phyloP scores from a whole-genome alignment of 2,113 vertebrate species.

The Hippocampus mohnikei region DNA sequence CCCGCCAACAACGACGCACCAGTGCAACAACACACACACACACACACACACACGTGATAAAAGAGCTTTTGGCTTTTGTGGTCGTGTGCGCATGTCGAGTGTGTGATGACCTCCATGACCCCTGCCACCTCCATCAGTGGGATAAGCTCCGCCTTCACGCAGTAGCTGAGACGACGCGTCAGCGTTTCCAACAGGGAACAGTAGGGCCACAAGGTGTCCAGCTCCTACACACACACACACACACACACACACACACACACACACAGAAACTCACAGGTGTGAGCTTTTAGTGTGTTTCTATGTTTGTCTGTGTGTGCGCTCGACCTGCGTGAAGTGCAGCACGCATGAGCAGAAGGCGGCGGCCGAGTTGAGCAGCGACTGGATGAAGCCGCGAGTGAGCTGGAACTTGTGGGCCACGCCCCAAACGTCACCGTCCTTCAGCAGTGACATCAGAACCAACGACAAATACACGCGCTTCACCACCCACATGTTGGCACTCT shows the following conservation, averaged over 20 bases:
- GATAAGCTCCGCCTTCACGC: constrained; percentile 86
- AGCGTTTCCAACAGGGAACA: constrained; percentile 83
- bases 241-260: background rate
- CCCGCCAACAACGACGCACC: background rate
- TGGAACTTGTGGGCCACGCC: constrained; percentile 83
- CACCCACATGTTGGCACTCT: constrained; percentile 74
- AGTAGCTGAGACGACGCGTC: constrained; percentile 85
- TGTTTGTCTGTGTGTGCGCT: background rate
- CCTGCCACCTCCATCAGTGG: constrained; percentile 95
- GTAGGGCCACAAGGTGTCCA: constrained; percentile 93
- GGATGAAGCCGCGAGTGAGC: constrained; percentile 84
- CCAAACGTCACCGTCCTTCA: constrained; percentile 89
- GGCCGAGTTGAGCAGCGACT: constrained; percentile 82
- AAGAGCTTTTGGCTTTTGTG: background rate
- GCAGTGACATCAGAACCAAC: constrained; percentile 80
- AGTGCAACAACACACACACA: background rate
- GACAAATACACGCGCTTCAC: constrained; percentile 84
- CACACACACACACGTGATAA: background rate
- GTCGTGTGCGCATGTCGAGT: background rate
- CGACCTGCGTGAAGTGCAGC: constrained; percentile 88
- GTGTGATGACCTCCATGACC: constrained; percentile 82
- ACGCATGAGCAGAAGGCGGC: constrained; percentile 88
- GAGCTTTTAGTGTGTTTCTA: too few species aligned
- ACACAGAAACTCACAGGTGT: background rate
- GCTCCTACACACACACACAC: constrained; percentile 71